Base-by-base conservation (phyloP, 2,113 vertebrate genomes). In the Lampris incognitus region DNA sequence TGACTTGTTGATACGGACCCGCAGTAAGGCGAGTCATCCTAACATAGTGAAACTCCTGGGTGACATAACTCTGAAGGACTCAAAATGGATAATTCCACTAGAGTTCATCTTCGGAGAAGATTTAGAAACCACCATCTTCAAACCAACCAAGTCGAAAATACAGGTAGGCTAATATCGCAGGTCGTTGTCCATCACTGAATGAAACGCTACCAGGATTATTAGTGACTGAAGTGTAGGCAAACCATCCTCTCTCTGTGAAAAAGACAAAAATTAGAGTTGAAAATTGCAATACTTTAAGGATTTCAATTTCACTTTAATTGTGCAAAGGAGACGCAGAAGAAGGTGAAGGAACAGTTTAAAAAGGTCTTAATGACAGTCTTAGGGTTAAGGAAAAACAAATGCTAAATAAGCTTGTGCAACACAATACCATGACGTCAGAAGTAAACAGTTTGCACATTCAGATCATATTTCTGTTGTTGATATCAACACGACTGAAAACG, bases 41-140 rank as follows among this genome's bases (percentile, higher is more conserved):
- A 94, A 94, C 65, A 91, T 94, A 37, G 92, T 94, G 10, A 93
- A 70, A 67, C 92, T 94, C 46, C 87, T 94, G 65, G 94, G 92
- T 1, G 77, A 89, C n/a, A 92, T 93, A n/a, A 90, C 60, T 54
- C 56, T 89, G 13, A 71, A 51, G 69, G 85, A 89, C 0, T 73
- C 76, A 4, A 92, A 85, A 82, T 94, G 92, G 92, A 55, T 93
- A 40, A 93, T 94, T 83, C 94, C 94, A 42, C 56, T 94, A 2
- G 94, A 94, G 88, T 94, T 94, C 11, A 88, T 94, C 71, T 89
- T 89, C 2, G 94, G 93, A 60, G 94, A 94, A 44, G 93, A 94
- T 60, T 78, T 94, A 2, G 93, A 94, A 79, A 94, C 88, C 13
- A 90, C 92, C 62, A 93, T 94, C 80, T 94, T 94, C 76, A 85